Conservation (phyloP, 2,797 vertebrate genomes). For the Lepus townsendii region DNA sequence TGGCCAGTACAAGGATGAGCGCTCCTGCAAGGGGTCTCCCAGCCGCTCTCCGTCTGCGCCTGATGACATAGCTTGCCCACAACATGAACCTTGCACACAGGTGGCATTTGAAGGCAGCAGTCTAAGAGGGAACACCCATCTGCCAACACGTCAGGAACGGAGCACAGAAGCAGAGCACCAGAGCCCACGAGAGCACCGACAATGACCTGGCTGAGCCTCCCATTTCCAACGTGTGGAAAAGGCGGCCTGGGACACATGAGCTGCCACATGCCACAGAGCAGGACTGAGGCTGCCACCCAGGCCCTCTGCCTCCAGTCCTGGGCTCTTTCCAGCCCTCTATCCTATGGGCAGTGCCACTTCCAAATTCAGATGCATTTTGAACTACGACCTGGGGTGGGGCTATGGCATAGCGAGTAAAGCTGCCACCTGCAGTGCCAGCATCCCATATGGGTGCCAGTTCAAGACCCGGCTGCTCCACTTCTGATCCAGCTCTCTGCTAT, state of each 20-base stretch:
- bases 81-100: neutral
- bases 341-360: neutral
- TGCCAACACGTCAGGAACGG: neutral
- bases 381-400: too few relatives aligned
- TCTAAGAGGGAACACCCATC: rapidly evolving
- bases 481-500: too few relatives aligned
- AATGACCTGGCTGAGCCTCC: neutral
- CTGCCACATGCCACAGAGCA: neutral
- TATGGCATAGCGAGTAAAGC: too few relatives aligned
- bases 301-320: neutral
- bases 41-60: too few relatives aligned
- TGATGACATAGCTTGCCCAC: rapidly evolving
- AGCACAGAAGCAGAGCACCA: neutral
- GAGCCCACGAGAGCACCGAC: neutral
- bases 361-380: neutral
- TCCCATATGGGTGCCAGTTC: too few relatives aligned
- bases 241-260: rapidly evolving
- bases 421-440: too few relatives aligned
- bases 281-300: neutral
- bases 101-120: neutral
- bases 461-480: too few relatives aligned
- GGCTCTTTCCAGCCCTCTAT: too few relatives aligned
- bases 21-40: neutral
- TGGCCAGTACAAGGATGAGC: neutral
- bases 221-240: neutral